phyloP scores from a whole-genome alignment of 2,797 vertebrate genomes.

The Psittacula echo region DNA sequence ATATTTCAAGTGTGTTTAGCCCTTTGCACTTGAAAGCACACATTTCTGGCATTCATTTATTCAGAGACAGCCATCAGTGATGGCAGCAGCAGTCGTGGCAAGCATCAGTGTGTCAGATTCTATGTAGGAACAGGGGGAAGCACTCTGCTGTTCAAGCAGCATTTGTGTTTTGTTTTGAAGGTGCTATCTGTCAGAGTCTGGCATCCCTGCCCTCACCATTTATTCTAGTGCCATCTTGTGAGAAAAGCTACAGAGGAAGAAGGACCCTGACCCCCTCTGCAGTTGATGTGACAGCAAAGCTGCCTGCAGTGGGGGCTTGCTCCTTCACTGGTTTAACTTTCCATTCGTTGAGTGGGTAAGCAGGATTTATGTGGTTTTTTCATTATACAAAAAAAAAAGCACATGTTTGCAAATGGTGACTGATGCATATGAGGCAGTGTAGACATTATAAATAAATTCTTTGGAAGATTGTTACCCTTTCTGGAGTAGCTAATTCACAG shows the following conservation, averaged over 20 bases:
- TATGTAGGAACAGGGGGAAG: neutral
- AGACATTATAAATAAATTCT: neutral
- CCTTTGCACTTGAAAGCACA: neutral
- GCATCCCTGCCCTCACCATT: neutral
- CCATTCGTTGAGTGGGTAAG: neutral
- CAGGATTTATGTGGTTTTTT: neutral
- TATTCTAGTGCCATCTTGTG: neutral
- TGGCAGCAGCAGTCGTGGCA: neutral
- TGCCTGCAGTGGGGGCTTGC: rapidly evolving
- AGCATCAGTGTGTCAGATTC: neutral
- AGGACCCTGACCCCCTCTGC: neutral
- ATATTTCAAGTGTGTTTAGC: neutral
- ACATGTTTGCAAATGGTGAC: neutral
- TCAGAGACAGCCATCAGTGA: neutral
- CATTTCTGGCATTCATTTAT: neutral
- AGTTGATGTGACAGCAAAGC: neutral
- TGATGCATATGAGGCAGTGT: neutral
- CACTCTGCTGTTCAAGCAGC: neutral
- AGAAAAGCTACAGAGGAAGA: neutral
- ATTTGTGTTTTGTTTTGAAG: neutral
- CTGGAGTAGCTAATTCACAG: neutral
- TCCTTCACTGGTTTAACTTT: neutral
- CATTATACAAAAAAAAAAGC: neutral
- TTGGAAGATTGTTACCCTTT: neutral
- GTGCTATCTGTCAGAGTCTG: neutral